Percentiles rank a stretch among this genome's conserved stretches.
Evolutionary conservation across 2,113 vertebrate species (phyloP).

Genomic region (Lamprotornis superbus): DNA sequence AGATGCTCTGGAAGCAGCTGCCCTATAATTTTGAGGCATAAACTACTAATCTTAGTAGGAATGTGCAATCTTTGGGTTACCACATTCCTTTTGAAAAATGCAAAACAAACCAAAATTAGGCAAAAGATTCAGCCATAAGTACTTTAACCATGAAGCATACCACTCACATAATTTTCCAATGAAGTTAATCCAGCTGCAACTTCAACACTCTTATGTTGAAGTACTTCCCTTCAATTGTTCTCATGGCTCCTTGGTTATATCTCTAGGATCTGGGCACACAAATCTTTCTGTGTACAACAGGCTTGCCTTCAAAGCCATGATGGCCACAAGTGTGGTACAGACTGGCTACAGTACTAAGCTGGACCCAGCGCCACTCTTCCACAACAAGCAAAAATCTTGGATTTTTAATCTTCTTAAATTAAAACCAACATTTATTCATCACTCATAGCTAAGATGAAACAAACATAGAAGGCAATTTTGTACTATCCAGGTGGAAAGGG

Average conservation of each 20-base stretch:
- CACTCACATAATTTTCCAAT: not conserved
- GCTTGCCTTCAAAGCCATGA: not conserved
- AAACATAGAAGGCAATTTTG: not conserved
- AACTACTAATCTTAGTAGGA: not conserved
- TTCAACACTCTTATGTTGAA: not conserved
- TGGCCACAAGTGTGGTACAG: rapidly evolving
- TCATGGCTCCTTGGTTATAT: not conserved
- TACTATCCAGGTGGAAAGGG: not conserved
- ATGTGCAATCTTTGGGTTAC: not conserved
- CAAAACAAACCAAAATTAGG: not conserved
- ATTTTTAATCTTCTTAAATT: not conserved
- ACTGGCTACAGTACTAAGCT: not conserved
- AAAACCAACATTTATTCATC: not conserved
- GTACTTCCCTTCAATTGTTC: not conserved
- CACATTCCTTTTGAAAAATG: not conserved
- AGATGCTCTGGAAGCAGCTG: not conserved
- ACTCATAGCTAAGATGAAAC: not conserved
- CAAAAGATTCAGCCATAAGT: not conserved
- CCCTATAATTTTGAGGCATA: not conserved
- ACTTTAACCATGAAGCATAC: not conserved
- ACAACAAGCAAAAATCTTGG: not conserved
- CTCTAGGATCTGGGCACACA: not conserved
- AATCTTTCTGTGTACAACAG: not conserved
- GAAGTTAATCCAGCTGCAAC: not conserved
- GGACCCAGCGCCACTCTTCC: not conserved